Evolutionary conservation across 2,113 vertebrate genomes (phyloP).

Genomic region (Catharus minimus): DNA sequence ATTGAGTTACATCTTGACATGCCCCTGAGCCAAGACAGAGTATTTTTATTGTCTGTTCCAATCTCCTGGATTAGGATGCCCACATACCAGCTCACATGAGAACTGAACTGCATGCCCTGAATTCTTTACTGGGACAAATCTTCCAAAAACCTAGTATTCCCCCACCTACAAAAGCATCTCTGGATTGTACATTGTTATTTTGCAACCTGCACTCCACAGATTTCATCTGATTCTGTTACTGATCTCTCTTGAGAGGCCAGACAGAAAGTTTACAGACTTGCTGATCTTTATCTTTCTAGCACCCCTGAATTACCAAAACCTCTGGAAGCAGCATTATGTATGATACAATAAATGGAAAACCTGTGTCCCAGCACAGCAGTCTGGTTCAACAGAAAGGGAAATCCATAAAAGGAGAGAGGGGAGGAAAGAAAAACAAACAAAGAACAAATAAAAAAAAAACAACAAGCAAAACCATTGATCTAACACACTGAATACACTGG

Average conservation of each 20-base stretch:
- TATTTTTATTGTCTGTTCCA: not conserved
- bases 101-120: not conserved
- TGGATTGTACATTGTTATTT: not conserved
- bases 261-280: not conserved
- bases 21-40: not conserved
- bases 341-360: not conserved
- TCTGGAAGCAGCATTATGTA: fast-evolving
- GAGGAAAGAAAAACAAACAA: too few relatives aligned
- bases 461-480: not conserved
- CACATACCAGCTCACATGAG: not conserved
- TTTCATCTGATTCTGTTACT: not conserved
- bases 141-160: not conserved
- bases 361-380: not conserved
- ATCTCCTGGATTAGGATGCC: not conserved
- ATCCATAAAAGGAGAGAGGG: not conserved
- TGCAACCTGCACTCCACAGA: not conserved
- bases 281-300: not conserved
- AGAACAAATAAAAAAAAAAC: too few relatives aligned
- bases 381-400: not conserved
- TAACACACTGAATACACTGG: not conserved
- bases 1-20: not conserved
- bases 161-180: not conserved
- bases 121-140: not conserved
- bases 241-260: not conserved
- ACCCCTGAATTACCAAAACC: not conserved